phyloP scores from a whole-genome alignment of 2,113 vertebrate species.

The Hipposideros armiger region DNA sequence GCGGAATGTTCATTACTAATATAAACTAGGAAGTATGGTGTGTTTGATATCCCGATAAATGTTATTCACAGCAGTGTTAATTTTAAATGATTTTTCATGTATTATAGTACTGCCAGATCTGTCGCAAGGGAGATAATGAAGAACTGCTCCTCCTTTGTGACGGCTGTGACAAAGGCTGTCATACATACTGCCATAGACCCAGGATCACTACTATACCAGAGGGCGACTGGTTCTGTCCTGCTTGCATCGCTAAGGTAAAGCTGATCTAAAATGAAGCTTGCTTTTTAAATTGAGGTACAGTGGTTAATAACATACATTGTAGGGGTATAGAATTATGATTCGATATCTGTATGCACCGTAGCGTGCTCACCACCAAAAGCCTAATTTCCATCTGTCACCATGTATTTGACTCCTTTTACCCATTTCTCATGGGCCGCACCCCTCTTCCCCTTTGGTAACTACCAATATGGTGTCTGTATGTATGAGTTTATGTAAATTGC shows the following conservation, averaged over 20 bases:
- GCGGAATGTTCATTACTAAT: slow-evolving; percentile 73
- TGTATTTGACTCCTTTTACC: background rate
- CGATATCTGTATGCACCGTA: background rate
- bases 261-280: background rate
- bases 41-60: slow-evolving; percentile 38
- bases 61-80: slow-evolving; percentile 26
- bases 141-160: slow-evolving; percentile 98
- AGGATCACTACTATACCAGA: slow-evolving; percentile 98
- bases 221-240: slow-evolving; percentile 99
- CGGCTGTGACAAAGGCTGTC: slow-evolving; percentile 99
- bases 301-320: background rate
- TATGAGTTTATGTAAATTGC: background rate
- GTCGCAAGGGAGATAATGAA: slow-evolving; percentile 98
- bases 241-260: slow-evolving; percentile 98
- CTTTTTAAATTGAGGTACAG: background rate
- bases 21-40: slow-evolving; percentile 33
- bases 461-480: background rate
- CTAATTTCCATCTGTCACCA: background rate
- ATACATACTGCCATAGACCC: slow-evolving; percentile 99
- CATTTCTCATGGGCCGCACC: background rate
- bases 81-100: slow-evolving; percentile 73
- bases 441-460: too few relatives aligned
- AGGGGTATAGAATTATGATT: background rate
- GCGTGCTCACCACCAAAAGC: background rate
- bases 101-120: slow-evolving; percentile 98